These are phyloP conservation scores for Yponomeuta cagnagella DNA, from an alignment of 2,888 invertebrate genomes.

Conservation along the genomic window DNA sequence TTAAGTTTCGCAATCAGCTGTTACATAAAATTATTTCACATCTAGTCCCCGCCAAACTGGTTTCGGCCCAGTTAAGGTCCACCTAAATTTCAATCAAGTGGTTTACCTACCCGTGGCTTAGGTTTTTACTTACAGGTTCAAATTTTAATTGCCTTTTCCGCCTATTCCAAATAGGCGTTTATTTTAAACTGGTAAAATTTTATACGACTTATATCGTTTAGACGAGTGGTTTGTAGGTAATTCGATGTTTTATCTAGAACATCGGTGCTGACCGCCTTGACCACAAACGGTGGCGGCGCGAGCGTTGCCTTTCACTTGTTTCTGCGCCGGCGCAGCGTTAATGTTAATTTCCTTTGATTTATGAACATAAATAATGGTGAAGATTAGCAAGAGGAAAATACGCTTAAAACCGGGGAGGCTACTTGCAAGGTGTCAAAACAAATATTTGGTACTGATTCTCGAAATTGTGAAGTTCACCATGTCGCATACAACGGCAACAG, in stretches of 20 bases:
- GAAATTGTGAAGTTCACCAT: not conserved
- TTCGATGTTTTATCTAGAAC: conserved; percentile 34
- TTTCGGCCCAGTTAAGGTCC: not conserved
- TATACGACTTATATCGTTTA: not conserved
- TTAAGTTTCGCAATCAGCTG: not conserved
- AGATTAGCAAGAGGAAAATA: not conserved
- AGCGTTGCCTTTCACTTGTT: conserved; percentile 52
- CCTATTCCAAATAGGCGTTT: not conserved
- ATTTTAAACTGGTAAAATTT: not conserved
- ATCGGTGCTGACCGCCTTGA: conserved; percentile 56
- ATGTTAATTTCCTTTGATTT: conserved; percentile 2
- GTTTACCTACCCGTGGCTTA: not conserved
- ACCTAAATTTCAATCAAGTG: not conserved
- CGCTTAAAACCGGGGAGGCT: not conserved
- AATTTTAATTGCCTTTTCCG: not conserved
- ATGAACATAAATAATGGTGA: not conserved
- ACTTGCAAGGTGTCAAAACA: not conserved
- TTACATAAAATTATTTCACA: not conserved
- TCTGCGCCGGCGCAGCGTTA: conserved; percentile 21
- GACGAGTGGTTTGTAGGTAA: conserved; percentile 19
- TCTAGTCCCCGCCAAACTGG: not conserved
- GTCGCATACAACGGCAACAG: not conserved
- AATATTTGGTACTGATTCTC: not conserved
- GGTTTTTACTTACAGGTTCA: not conserved
- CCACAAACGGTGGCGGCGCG: conserved; percentile 27